Base-by-base conservation (phyloP, 1,140 invertebrate genomes). In the Leguminivora glycinivorella region DNA sequence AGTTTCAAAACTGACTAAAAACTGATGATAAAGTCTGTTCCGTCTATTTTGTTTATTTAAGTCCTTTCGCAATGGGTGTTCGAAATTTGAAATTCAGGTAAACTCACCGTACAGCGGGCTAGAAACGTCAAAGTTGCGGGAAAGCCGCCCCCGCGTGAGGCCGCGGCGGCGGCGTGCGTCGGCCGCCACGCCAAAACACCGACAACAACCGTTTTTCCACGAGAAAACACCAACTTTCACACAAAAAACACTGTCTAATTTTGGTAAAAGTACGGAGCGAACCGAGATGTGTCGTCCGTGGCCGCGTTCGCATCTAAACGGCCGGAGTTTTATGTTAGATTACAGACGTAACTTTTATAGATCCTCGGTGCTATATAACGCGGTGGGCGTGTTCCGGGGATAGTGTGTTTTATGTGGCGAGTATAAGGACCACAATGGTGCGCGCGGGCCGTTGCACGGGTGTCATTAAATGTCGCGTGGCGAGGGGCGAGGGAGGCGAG, bases 301-400 rank as follows among this genome's bases (percentile, higher is more conserved):
- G 83, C 88, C 88, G 89, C 88, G 87, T 91, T 90, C 89, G 87
- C 89, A 91, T 91, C 89, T 91, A 91, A 91, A 90, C 89, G 89
- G 89, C 87, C 88, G 87, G 89, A 91, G 85, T 91, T 91, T 91
- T 91, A 91, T 91, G 89, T 91, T 91, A 91, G 89, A 91, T 91
- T 91, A 91, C 89, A 91, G 89, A 91, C 89, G 89, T 91, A 91
- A 91, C 89, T 91, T 91, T 91, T 91, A 91, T 91, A 91, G 89
- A 91, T 91, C 89, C 88, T 91, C 89, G 85, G 88, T 90, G 88
- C 89, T 91, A 91, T 91, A 91, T 91, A 91, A 91, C 89, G 88
- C 88, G 88, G 87, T 88, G 83, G 87, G 80, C 79, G 80, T 75
- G 80, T 84, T 76, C 81, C 80, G 76, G 76, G 81, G 78, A 90